Base-by-base conservation (phyloP, 2,113 vertebrate species). In the Uropsilus gracilis region DNA sequence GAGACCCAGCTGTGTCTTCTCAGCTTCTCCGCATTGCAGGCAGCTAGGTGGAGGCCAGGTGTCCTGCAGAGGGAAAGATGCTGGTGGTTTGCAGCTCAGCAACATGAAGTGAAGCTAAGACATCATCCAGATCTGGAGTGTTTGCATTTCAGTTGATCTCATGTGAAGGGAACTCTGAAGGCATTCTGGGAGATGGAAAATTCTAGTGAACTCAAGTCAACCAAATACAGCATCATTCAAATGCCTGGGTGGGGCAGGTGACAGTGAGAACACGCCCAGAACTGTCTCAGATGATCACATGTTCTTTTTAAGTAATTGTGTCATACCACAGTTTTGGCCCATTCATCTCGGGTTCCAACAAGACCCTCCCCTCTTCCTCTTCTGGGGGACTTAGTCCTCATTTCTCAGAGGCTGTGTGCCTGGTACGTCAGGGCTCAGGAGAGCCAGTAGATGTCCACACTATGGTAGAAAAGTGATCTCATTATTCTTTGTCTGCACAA, bases 401-500 rank as follows among this genome's bases (percentile, higher is more conserved):
- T 34, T 77, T 14, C 77, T 63, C 28, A 53, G 24, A 76, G 42
- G 30, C 50, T 3, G 0, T 42, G 3, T 18, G 44, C 20, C 34
- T n/a, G 0, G 34, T 32, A 20, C 10, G 39, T 50, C 53, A 50
- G 69, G 53, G 44, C 1, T 0, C 13, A 22, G 0, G 4, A 30
- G 50, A 39, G 24, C 20, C 12, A 10, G n/a, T 9, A 69, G 34
- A 22, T 8, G 16, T 13, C 42, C 14, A 28, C 63, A 37, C 20
- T 28, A 59, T 53, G 50, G 16, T 53, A 22, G 18, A 55, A 7
- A 55, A 55, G 18, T 22, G 20, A 55, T 55, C 22, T 73, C 24
- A 30, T 1, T 14, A 55, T 66, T 28, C 37, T 42, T 89, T 9
- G 28, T 72, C 85, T 80, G 11, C 24, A 55, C 89, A 34, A 78